Evolutionary conservation across 2,888 invertebrate genomes (phyloP).

Genomic region (Capitulum mitella): DNA sequence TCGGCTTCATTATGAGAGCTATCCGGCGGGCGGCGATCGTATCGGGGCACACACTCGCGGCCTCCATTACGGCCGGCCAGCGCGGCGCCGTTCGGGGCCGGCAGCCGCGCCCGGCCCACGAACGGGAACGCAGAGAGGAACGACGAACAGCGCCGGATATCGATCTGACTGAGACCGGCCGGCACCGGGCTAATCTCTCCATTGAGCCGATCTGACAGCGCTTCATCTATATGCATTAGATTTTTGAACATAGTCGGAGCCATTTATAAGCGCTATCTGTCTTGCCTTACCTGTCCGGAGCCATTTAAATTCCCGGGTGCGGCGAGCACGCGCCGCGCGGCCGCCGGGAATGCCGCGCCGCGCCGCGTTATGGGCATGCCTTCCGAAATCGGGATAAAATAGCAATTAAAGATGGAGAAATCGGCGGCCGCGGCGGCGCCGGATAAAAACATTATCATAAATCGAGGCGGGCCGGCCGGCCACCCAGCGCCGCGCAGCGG

Average conservation of each 20-base stretch:
- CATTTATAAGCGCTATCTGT: slow-evolving; percentile 22
- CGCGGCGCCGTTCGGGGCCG: neutral
- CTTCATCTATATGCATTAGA: slow-evolving; percentile 23
- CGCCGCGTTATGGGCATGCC: neutral
- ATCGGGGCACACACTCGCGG: neutral
- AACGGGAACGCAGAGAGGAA: neutral
- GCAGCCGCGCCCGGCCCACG: neutral
- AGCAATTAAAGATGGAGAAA: slow-evolving; percentile 22
- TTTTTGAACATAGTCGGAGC: neutral
- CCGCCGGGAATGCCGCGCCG: neutral
- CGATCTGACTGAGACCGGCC: neutral
- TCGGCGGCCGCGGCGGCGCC: neutral
- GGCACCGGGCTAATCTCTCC: neutral
- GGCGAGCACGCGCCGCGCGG: neutral
- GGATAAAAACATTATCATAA: slow-evolving; percentile 22
- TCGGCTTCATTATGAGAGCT: neutral
- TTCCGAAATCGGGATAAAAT: neutral
- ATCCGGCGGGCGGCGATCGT: neutral
- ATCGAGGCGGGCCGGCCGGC: neutral
- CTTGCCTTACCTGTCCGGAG: neutral
- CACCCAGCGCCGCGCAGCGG: slow-evolving; percentile 7
- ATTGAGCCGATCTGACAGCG: slow-evolving; percentile 6
- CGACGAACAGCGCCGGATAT: neutral
- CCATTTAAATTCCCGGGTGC: slow-evolving; percentile 8
- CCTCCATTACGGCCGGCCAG: neutral